These are phyloP conservation scores for Orchesella flavescens DNA, from an alignment of 2,888 invertebrate species.

Conservation along the genomic window DNA sequence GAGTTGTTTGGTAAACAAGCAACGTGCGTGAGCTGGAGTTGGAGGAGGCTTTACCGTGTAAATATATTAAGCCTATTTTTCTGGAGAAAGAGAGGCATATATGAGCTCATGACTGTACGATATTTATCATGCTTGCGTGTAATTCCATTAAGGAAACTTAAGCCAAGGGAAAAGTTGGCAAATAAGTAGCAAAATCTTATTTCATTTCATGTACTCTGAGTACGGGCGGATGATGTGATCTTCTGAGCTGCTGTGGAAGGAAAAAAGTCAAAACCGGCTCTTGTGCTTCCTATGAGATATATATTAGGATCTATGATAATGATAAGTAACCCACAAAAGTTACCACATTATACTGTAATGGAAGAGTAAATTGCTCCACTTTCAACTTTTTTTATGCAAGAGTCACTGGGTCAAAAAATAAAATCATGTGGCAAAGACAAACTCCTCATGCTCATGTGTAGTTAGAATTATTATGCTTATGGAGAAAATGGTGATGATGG, in stretches of 20 bases:
- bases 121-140: background rate
- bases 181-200: background rate
- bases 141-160: conserved; percentile 17
- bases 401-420: conserved; percentile 45
- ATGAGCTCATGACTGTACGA: background rate
- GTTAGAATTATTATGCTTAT: background rate
- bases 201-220: background rate
- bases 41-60: background rate
- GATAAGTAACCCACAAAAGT: background rate
- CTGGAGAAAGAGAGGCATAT: background rate
- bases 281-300: background rate
- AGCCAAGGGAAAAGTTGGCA: conserved; percentile 1
- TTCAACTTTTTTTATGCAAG: conserved; percentile 24
- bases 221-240: background rate
- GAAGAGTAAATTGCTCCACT: conserved; percentile 54
- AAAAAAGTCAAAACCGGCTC: background rate
- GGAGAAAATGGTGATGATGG: conserved; percentile 19
- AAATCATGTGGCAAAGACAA: conserved; percentile 18
- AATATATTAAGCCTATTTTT: background rate
- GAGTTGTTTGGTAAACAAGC: background rate
- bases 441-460: background rate
- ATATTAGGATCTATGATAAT: background rate
- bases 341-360: conserved; percentile 43
- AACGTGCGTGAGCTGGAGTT: background rate
- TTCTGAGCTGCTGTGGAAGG: background rate